phyloP scores from a whole-genome alignment of 2,113 vertebrate species.

The Cavia porcellus region DNA sequence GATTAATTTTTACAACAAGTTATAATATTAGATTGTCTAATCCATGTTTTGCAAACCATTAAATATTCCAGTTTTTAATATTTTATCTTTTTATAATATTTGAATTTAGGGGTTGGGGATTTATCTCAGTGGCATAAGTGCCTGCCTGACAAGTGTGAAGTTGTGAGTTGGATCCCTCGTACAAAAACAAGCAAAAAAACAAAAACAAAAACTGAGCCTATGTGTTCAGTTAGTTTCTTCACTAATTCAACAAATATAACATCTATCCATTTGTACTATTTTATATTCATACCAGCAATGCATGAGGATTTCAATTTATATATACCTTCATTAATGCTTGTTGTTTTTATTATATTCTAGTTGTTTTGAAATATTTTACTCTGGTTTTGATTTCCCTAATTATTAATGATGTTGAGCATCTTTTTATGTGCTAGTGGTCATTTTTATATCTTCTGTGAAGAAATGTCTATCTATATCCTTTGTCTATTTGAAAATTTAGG shows the following conservation, averaged over 20 bases:
- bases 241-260: neutral
- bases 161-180: too few species aligned
- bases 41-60: neutral
- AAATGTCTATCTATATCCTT: neutral
- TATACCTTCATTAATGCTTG: neutral
- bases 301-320: neutral
- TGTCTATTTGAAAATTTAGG: neutral
- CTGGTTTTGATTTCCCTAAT: neutral
- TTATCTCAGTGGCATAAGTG: too few species aligned
- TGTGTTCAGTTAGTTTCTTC: neutral
- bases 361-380: neutral
- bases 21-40: neutral
- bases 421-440: neutral
- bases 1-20: constrained; percentile 17
- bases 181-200: too few species aligned
- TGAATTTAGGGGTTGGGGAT: too few species aligned
- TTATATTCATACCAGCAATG: neutral
- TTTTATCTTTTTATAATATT: neutral
- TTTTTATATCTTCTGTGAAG: neutral
- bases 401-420: neutral
- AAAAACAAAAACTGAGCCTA: neutral
- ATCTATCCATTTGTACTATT: neutral
- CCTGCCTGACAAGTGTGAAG: too few species aligned
- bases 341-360: neutral
- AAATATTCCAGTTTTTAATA: neutral